phyloP scores from a whole-genome alignment of 2,888 invertebrate genomes.

The Caenorhabditis sp. region DNA sequence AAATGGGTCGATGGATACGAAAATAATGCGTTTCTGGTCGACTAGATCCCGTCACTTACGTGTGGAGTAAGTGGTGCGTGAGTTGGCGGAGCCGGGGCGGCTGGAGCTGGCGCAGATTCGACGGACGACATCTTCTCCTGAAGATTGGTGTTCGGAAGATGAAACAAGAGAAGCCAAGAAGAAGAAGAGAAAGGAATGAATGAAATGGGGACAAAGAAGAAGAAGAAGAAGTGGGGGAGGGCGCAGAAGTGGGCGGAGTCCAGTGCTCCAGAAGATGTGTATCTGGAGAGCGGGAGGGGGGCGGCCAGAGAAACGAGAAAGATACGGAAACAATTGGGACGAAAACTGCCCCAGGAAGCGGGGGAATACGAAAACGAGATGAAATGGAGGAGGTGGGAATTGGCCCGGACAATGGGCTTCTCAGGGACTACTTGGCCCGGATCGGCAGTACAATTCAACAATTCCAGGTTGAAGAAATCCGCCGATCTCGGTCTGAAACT shows the following conservation, averaged over 20 bases:
- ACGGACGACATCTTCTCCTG: constrained; percentile 27
- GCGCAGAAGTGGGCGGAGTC: constrained; percentile 16
- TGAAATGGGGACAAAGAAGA: constrained; percentile 25
- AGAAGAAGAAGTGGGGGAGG: constrained; percentile 1
- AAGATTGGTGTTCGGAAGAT: no score
- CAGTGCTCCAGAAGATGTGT: constrained; percentile 23
- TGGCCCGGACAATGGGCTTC: no score
- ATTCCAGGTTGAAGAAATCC: no score
- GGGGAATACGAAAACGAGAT: neutral
- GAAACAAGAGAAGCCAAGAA: neutral
- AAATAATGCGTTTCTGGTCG: neutral
- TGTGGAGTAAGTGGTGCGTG: constrained; percentile 59
- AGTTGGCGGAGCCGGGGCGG: constrained; percentile 46
- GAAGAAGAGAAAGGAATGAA: constrained; percentile 23
- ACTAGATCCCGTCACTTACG: constrained; percentile 24
- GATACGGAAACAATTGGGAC: constrained; percentile 37
- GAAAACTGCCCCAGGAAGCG: neutral
- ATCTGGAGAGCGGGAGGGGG: neutral
- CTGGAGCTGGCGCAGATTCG: constrained; percentile 14
- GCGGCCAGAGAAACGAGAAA: neutral
- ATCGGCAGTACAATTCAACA: no score
- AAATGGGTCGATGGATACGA: neutral
- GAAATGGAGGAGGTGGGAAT: no score
- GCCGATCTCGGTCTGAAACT: no score
- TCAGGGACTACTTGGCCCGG: no score